phyloP scores from a whole-genome alignment of 2,888 invertebrate genomes.

The Oegoconia quadripuncta region DNA sequence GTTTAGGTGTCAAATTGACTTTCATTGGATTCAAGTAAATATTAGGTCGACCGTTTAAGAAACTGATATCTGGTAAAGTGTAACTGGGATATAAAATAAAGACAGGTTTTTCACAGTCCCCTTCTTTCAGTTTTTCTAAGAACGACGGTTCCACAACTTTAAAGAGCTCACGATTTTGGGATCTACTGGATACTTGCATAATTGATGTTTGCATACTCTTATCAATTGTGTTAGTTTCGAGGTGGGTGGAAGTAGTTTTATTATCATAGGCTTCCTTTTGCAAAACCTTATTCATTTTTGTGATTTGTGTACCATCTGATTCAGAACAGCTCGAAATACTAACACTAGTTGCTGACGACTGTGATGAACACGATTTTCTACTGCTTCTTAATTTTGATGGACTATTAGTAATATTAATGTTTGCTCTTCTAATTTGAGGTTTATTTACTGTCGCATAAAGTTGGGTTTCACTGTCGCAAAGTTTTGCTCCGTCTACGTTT shows the following conservation, averaged over 20 bases:
- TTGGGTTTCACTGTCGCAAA: constrained; percentile 63
- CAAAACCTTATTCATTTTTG: constrained; percentile 62
- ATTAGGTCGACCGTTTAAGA: constrained; percentile 82
- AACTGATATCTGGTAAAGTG: constrained; percentile 92
- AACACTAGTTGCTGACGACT: constrained; percentile 73
- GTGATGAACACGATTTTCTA: constrained; percentile 66
- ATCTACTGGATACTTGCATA: constrained; percentile 54
- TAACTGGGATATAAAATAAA: constrained; percentile 95
- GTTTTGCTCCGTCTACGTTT: constrained; percentile 58
- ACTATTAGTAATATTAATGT: constrained; percentile 76
- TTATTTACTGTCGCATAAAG: constrained; percentile 73
- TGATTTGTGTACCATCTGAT: constrained; percentile 75
- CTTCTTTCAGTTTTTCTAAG: constrained; percentile 82
- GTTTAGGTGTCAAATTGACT: constrained; percentile 64
- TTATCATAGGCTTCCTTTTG: constrained; percentile 61
- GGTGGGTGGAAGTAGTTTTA: constrained; percentile 73
- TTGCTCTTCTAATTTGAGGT: constrained; percentile 61
- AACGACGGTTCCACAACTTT: constrained; percentile 85
- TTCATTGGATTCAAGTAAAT: constrained; percentile 87
- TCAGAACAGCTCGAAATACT: constrained; percentile 77
- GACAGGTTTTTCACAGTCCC: constrained; percentile 85
- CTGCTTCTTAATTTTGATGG: constrained; percentile 60
- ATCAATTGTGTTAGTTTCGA: constrained; percentile 80
- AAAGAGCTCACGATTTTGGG: constrained; percentile 71
- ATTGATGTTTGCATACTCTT: constrained; percentile 87